phyloP scores from a whole-genome alignment of 2,797 vertebrate genomes.

The Orestias chungarensis region DNA sequence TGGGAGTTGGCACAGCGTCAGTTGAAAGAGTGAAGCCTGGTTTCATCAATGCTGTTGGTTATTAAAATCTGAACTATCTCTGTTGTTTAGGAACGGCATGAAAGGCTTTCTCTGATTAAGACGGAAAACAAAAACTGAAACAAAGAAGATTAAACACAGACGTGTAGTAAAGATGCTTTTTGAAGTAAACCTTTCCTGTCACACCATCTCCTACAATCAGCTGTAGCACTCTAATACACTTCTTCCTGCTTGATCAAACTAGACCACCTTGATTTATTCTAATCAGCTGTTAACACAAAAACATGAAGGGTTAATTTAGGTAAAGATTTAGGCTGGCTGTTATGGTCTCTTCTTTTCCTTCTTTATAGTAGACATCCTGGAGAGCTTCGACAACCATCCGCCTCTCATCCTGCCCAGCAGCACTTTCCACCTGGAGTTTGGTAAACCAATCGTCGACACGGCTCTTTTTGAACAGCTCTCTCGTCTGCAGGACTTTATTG shows the following conservation, averaged over 20 bases:
- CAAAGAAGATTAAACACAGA: not conserved
- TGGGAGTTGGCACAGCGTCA: not conserved
- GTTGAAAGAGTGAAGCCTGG: not conserved
- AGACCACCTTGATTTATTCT: not conserved
- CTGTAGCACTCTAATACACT: slow-evolving; percentile 7
- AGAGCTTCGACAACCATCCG: slow-evolving; percentile 83
- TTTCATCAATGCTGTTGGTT: not conserved
- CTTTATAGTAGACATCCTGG: slow-evolving; percentile 78
- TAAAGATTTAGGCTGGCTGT: slow-evolving; percentile 4
- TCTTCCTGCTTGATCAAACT: not conserved
- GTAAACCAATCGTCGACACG: slow-evolving; percentile 67
- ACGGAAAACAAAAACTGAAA: not conserved
- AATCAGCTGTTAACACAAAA: slow-evolving; percentile 27
- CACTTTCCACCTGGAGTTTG: slow-evolving; percentile 79
- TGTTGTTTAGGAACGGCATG: not conserved
- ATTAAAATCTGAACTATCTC: not conserved
- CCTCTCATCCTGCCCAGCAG: slow-evolving; percentile 81
- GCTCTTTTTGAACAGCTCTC: slow-evolving; percentile 72
- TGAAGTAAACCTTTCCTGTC: slow-evolving; percentile 24
- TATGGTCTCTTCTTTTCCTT: not conserved
- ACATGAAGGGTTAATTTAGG: not conserved
- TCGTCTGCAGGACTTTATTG: slow-evolving; percentile 68
- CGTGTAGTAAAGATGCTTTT: not conserved
- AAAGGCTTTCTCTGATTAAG: not conserved
- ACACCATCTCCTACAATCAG: slow-evolving; percentile 38